Evolutionary conservation across 2,888 invertebrate genomes (phyloP).

Genomic region (Penaeus monodon): DNA sequence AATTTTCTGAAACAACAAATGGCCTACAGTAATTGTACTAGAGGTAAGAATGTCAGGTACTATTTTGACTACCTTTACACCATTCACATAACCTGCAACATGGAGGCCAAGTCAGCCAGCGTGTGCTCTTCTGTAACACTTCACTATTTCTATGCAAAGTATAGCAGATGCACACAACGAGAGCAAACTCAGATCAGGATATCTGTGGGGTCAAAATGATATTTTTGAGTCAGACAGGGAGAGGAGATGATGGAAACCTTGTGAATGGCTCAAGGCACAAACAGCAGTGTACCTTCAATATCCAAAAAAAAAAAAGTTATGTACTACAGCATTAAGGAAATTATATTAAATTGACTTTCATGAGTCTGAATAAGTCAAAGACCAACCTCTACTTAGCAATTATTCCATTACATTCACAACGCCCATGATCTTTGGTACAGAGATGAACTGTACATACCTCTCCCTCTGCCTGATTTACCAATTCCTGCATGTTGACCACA

Average conservation of each 20-base stretch:
- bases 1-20: slow-evolving; percentile 42
- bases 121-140: slow-evolving; percentile 57
- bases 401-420: no score
- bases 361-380: no score
- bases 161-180: slow-evolving; percentile 63
- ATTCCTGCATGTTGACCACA: slow-evolving; percentile 43
- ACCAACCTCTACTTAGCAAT: no score
- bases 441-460: background rate
- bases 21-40: slow-evolving; percentile 52
- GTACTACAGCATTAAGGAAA: no score
- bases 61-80: slow-evolving; percentile 49
- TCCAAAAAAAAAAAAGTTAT: no score
- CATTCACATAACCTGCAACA: slow-evolving; percentile 46
- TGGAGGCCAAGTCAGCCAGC: slow-evolving; percentile 61
- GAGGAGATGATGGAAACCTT: no score
- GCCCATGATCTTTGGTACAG: no score
- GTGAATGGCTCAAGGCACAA: no score
- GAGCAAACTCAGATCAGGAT: slow-evolving; percentile 53
- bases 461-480: slow-evolving; percentile 13
- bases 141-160: slow-evolving; percentile 64
- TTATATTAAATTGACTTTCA: no score
- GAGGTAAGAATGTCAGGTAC: slow-evolving; percentile 52
- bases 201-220: slow-evolving; percentile 54
- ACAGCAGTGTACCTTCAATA: no score
- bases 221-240: slow-evolving; percentile 3